phyloP scores from a whole-genome alignment of 2,113 vertebrate genomes.

The Promerops cafer region DNA sequence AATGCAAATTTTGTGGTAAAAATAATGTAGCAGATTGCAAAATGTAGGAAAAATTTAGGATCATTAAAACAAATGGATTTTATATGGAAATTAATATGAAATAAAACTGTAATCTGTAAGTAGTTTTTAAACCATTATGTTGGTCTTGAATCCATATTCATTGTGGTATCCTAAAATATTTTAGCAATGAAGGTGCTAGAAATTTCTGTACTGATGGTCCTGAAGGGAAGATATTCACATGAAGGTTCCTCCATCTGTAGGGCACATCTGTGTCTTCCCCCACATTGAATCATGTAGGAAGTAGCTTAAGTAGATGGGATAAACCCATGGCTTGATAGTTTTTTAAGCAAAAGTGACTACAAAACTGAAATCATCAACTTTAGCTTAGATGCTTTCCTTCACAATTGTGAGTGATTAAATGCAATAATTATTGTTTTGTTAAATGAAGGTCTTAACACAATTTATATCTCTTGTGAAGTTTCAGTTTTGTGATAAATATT shows the following conservation, averaged over 20 bases:
- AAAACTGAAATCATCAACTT: neutral
- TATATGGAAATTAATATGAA: neutral
- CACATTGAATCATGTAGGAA: neutral
- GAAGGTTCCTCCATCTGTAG: neutral
- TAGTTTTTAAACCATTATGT: neutral
- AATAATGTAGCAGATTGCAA: neutral
- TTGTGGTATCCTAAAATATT: neutral
- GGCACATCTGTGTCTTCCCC: neutral
- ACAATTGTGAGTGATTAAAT: neutral
- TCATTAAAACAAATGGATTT: neutral
- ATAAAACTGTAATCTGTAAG: neutral
- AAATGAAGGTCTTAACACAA: neutral
- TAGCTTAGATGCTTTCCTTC: neutral
- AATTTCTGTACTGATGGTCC: neutral
- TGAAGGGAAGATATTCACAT: neutral
- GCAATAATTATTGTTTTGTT: neutral
- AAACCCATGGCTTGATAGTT: neutral
- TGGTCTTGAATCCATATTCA: neutral
- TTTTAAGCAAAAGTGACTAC: neutral
- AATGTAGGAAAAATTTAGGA: neutral
- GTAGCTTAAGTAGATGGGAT: neutral
- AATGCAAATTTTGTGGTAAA: neutral
- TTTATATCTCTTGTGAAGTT: neutral
- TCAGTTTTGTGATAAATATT: neutral
- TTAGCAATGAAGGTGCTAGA: neutral